phyloP scores from a whole-genome alignment of 2,888 invertebrate genomes.

The Sinohyriopsis cumingii region DNA sequence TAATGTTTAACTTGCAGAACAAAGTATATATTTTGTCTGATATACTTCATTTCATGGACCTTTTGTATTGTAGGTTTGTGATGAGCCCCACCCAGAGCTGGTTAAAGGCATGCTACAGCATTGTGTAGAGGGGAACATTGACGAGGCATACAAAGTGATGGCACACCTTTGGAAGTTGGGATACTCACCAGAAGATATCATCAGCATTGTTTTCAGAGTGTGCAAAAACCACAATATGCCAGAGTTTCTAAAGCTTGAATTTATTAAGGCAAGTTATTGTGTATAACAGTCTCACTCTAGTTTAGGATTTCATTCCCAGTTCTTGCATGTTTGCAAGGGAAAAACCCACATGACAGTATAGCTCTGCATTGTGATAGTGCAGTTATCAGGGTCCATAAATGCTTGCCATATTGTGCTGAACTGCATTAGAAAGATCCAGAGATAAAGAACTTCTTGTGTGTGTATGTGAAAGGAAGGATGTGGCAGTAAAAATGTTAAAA shows the following conservation, averaged over 20 bases:
- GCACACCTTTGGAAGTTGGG: constrained; percentile 93
- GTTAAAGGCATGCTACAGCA: constrained; percentile 91
- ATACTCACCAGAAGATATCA: constrained; percentile 97
- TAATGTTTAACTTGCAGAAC: not conserved
- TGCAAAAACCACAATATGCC: constrained; percentile 88
- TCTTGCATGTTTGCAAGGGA: too few species aligned
- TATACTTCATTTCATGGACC: constrained; percentile 9
- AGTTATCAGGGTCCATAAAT: too few species aligned
- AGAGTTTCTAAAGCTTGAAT: constrained; percentile 87
- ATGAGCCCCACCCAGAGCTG: constrained; percentile 97
- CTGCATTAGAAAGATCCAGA: too few species aligned
- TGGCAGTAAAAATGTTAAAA: too few species aligned
- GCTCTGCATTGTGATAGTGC: too few species aligned
- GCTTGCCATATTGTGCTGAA: too few species aligned
- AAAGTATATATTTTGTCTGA: not conserved
- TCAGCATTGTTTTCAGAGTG: constrained; percentile 94
- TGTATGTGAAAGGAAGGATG: too few species aligned
- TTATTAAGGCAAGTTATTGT: constrained; percentile 79
- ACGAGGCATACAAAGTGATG: constrained; percentile 88
- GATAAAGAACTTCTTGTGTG: too few species aligned
- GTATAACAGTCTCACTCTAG: not conserved
- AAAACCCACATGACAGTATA: too few species aligned
- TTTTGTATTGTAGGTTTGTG: constrained; percentile 82
- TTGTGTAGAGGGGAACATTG: constrained; percentile 86
- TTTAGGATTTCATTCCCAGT: too few species aligned